phyloP scores from a whole-genome alignment of 2,113 vertebrate genomes.

The Cyprinodon brontotheroides region DNA sequence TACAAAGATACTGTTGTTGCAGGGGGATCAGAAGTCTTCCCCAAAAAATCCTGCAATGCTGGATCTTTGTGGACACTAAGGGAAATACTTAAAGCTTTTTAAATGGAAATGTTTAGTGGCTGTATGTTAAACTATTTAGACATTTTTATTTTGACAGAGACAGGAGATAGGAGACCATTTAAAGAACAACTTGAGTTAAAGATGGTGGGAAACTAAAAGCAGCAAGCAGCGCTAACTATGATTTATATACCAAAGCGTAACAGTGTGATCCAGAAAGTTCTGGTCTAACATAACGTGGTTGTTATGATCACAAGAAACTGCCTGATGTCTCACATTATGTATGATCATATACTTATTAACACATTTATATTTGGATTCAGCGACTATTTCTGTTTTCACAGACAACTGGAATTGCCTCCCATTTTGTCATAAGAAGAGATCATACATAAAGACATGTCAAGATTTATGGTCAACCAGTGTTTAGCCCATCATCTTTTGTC shows the following conservation, averaged over 20 bases:
- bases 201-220: no score
- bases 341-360: no score
- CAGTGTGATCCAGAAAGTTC: neutral
- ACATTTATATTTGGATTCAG: neutral
- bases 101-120: no score
- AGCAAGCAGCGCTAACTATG: neutral
- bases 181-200: no score
- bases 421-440: neutral
- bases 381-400: neutral
- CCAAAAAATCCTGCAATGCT: no score
- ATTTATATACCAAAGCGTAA: neutral
- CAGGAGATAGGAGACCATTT: no score
- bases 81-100: no score
- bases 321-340: neutral
- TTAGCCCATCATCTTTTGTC: neutral
- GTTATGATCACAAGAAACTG: neutral
- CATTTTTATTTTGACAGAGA: no score
- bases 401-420: neutral
- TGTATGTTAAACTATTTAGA: no score
- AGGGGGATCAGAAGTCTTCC: neutral
- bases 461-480: neutral
- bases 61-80: no score
- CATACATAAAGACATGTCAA: neutral
- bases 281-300: neutral
- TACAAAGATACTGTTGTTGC: no score